Base-by-base conservation (phyloP, 1,140 invertebrate genomes). In the Drosophila arizonae region DNA sequence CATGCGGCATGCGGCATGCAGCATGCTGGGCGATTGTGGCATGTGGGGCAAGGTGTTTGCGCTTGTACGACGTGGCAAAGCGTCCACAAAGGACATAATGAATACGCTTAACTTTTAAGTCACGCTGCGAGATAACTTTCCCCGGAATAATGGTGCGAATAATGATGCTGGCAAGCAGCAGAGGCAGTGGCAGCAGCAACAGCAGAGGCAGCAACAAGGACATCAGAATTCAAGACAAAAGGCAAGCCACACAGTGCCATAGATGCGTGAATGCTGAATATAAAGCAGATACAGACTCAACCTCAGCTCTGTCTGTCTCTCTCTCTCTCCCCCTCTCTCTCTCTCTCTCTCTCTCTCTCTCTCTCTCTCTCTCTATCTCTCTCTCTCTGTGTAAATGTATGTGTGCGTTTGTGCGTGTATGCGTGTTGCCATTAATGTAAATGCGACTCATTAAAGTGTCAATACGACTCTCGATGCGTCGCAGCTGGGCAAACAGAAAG, bases 81-180 rank as follows among this genome's bases (percentile, higher is more conserved):
- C 73, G 51, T 77, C 67, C 79, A 87, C 73, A 87, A 87, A 88
- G 79, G 64, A 88, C 79, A 88, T 84, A 87, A 87, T 87, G 79
- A 87, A 87, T 87, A 79, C 82, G 82, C 84, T 87, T 87, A 87
- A 87, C 82, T 87, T 87, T 88, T 87, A 88, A 87, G 82, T 87
- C 82, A 82, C 70, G 82, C 84, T 72, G 82, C 66, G 72, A 87
- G 79, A 88, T 87, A 87, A 79, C 72, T 88, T 88, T 75, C 41
- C 56, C 72, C 60, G 69, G 55, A 88, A 87, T 87, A 87, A 87
- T 87, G 82, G 79, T 69, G 82, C 84, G 79, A 82, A 82, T 82
- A 87, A 87, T 86, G 72, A 82, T 67, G 72, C 79, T 82, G 82
- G 79, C 82, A 82, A 73, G 79, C 78, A 81, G 52, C 63, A 79